Base-by-base conservation (phyloP, 2,888 invertebrate genomes). In the Erynnis tages region DNA sequence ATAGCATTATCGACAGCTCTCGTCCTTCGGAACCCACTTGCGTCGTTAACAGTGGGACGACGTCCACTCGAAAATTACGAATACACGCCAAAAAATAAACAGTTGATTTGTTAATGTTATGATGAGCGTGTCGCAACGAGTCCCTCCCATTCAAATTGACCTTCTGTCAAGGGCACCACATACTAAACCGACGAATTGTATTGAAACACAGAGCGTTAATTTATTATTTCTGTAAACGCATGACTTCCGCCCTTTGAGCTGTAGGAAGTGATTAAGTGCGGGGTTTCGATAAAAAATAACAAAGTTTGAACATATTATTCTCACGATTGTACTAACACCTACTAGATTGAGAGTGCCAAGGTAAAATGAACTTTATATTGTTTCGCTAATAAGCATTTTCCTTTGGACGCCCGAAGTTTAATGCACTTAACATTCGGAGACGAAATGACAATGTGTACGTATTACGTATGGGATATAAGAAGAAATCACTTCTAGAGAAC, bases 261-360 rank as follows among this genome's bases (percentile, higher is more conserved):
- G 80, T 85, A 86, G 85, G 87, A 87, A 89, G 84, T 82, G 85
- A 87, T 87, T 86, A 81, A 79, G 73, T 79, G 73, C 66, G 71
- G 63, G 59, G 66, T 71, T 76, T 73, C 68, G 67, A 76, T 76
- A 79, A 79, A 82, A 79, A 83, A 83, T 71, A 77, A 81, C 76
- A 79, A 81, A 77, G 69, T 79, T 80, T 71, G 71, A 71, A 71
- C 69, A 66, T 72, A 67, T 71, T 73, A 75, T 84, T 83, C 83
- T 80, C 81, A 81, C 79, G 79, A 73, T 66, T 66, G 67, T 54
- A 71, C 70, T 75, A 74, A 71, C 75, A 73, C 73, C 67, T 72
- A 73, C 73, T 73, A 55, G 73, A 72, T 71, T 63, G 54, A 66
- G 43, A 59, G 68, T 74, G 73, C 66, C 75, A 78, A 78, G 74